Evolutionary conservation across 2,113 vertebrate genomes (phyloP).

Genomic region (Dipodomys spectabilis): DNA sequence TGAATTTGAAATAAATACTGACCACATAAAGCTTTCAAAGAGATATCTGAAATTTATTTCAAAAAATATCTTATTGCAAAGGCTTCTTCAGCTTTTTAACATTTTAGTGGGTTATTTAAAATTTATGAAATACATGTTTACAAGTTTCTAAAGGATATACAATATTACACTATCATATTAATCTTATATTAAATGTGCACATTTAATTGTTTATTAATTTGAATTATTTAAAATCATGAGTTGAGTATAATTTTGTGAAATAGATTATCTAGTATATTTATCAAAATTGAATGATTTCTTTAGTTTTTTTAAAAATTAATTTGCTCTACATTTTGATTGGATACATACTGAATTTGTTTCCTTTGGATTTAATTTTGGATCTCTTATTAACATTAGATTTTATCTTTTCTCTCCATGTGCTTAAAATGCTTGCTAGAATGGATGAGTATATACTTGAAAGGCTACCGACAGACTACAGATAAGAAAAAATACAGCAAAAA

Average conservation of each 20-base stretch:
- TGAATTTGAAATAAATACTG: slow-evolving; percentile 14
- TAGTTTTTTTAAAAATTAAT: slow-evolving; percentile 14
- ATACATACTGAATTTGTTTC: not conserved
- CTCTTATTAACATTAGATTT: slow-evolving; percentile 43
- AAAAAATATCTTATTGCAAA: slow-evolving; percentile 12
- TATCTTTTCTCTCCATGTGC: not conserved
- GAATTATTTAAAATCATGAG: not conserved
- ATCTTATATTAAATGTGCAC: not conserved
- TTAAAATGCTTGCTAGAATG: slow-evolving; percentile 60
- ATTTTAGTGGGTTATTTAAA: not conserved
- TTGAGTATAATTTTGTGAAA: not conserved
- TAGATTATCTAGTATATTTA: not conserved
- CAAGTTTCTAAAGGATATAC: not conserved
- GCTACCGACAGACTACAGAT: slow-evolving; percentile 32
- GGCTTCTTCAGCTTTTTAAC: not conserved
- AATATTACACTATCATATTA: not conserved
- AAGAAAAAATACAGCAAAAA: not conserved
- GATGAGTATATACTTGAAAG: slow-evolving; percentile 45
- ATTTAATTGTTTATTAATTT: not conserved
- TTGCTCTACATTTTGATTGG: not conserved
- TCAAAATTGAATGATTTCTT: not conserved
- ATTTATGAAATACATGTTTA: not conserved
- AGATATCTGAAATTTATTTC: not conserved
- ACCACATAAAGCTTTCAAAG: not conserved
- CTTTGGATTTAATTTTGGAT: slow-evolving; percentile 10